Base-by-base conservation (phyloP, 2,888 invertebrate species). In the Zaprionus bogoriensis region DNA sequence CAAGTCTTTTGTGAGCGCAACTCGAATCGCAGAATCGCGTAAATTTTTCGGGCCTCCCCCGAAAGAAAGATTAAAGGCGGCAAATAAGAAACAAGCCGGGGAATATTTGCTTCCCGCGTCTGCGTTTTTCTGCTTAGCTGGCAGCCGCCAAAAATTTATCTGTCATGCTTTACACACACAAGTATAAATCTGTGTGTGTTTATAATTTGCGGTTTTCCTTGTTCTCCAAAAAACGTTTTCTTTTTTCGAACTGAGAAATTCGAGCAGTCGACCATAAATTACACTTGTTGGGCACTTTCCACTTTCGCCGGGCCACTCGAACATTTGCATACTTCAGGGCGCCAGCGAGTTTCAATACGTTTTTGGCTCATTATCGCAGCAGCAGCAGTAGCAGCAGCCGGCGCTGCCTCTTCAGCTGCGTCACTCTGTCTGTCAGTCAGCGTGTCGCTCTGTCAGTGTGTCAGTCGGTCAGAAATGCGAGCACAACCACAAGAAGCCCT, bases 41-140 rank as follows among this genome's bases (percentile, higher is more conserved):
- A 75, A 78, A 84, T 87, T 81, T 83, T 38, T 52, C 6, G 46
- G 32, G 23, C 46, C 46, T 51, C 23, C 25, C 36, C 51, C 53
- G n/a, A n/a, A n/a, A n/a, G n/a, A 59, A 78, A 85, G 85, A 87
- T 87, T 82, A 79, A 75, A 84, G 73, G 62, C 85, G 68, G 66
- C 79, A 83, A 74, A 67, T 67, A 74, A 62, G 69, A 69, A 74
- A 36, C 22, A 46, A 59, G 54, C 57, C 45, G 67, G 63, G 30
- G 47, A 69, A 58, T n/a, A 74, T 57, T 36, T 42, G 45, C 44
- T 66, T 55, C 59, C 23, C 22, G 2, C 30, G 30, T 14, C 3
- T 48, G 41, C 20, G 27, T 67, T 52, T 61, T 22, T 72, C 45
- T 67, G 84, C 77, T 67, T 65, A 62, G 69, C 47, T 52, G 53